phyloP scores from a whole-genome alignment of 2,888 invertebrate genomes.

The Lochmaea capreae region DNA sequence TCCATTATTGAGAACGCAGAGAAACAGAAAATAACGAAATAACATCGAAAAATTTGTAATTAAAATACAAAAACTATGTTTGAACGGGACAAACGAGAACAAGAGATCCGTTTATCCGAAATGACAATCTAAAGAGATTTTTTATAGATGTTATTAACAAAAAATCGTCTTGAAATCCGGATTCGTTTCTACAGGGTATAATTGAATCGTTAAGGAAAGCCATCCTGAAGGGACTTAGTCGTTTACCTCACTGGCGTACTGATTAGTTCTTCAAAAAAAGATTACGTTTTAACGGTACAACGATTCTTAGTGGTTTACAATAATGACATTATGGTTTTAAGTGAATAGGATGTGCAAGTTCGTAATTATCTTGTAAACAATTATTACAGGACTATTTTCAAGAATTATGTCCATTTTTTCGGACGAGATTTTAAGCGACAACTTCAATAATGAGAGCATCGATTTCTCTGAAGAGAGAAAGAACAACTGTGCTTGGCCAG shows the following conservation, averaged over 20 bases:
- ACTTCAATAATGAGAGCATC: no score
- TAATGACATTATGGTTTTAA: no score
- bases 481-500: no score
- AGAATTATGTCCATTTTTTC: no score
- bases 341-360: no score
- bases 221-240: not conserved
- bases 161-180: not conserved
- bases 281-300: not conserved
- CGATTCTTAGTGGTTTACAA: not conserved
- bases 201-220: conserved; percentile 16
- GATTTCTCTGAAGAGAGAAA: no score
- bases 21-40: no score
- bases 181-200: conserved; percentile 3
- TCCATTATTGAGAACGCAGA: no score
- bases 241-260: conserved; percentile 2
- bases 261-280: conserved; percentile 2
- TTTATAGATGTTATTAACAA: conserved; percentile 15
- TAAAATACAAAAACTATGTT: not conserved
- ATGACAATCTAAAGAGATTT: conserved; percentile 13
- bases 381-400: no score
- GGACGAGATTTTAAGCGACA: no score
- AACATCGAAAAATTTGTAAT: not conserved
- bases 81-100: not conserved
- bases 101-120: not conserved
- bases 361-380: no score